Evolutionary conservation across 1,140 invertebrate species (phyloP), one percentile per base, ranked within the genome.

Genomic region (Lepidurus arcticus): DNA sequence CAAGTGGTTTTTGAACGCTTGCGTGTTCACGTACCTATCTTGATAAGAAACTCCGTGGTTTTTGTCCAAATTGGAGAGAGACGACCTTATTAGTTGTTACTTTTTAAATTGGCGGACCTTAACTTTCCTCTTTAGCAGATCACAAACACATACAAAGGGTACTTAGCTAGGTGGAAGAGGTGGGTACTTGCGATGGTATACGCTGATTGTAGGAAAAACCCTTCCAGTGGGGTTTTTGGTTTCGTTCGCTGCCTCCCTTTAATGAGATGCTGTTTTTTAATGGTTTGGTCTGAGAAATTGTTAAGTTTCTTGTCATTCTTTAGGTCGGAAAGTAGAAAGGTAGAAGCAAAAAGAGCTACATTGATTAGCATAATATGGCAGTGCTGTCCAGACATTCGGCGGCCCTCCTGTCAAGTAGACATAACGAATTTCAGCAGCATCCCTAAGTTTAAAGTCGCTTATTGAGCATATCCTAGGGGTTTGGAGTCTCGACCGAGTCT

Each of bases 371-470:
- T 65, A 65, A 65, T 65, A 65, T 11, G 21, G 16, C 53, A 13
- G 21, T 21, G 16, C 16, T 21, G 53, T 13, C 8, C 21, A 21
- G 53, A 65, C 53, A n/a, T 65, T 65, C 21, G 16, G 7, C 53
- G 16, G 53, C 16, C 53, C 16, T 65, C 34, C 53, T 65, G 53
- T 65, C 53, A 65, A 65, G 21, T 65, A 65, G 53, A 21, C 53
- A 34, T 65, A 65, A 65, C 21, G 53, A 65, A 65, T 65, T 34
- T 21, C 9, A 65, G n/a, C 53, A 65, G 53, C 53, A 65, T 65
- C 53, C 53, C 53, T 65, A 21, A 21, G 21, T 21, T 65, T 21
- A 7, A 7, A n/a, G 53, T 13, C 53, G 6, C 53, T 65, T 65
- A 7, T 16, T 65, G 16, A 21, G 21, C 16, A 13, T 9, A 65